Percentiles rank a stretch among this genome's conserved stretches.
phyloP scores from a whole-genome alignment of 2,113 vertebrate species.

The Calyptommatus sinebrachiatus region DNA sequence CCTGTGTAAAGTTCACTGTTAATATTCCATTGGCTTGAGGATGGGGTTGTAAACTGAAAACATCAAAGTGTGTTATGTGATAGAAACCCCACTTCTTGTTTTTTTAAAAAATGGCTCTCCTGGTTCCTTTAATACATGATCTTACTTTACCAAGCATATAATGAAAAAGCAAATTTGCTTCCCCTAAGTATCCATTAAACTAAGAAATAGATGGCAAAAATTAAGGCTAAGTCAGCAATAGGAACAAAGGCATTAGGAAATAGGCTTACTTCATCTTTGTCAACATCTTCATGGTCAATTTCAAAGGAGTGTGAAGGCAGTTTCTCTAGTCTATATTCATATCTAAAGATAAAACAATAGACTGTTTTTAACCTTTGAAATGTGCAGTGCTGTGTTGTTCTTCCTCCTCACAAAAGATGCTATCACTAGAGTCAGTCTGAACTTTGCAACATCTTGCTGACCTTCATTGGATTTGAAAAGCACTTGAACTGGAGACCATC shows the following conservation, averaged over 20 bases:
- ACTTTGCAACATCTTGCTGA: too few relatives aligned
- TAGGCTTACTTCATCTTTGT: conserved; percentile 93
- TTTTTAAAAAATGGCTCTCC: not conserved
- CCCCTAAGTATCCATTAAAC: conserved; percentile 28
- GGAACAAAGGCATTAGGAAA: rapidly evolving
- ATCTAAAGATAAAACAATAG: conserved; percentile 65
- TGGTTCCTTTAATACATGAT: conserved; percentile 25
- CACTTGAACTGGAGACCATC: not conserved
- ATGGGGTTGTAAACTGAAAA: conserved; percentile 11
- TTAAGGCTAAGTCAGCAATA: not conserved
- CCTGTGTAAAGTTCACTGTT: conserved; percentile 72
- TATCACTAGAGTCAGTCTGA: not conserved
- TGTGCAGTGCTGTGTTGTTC: not conserved
- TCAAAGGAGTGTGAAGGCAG: conserved; percentile 95
- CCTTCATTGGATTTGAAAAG: not conserved
- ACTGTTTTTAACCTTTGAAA: not conserved
- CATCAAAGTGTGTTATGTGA: not conserved
- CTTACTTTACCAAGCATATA: not conserved
- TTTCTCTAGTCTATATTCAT: conserved; percentile 88
- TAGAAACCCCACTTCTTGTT: conserved; percentile 23
- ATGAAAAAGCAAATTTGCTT: not conserved
- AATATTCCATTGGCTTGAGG: conserved; percentile 15
- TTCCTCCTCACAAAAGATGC: not conserved
- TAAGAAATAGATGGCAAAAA: not conserved
- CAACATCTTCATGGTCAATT: conserved; percentile 94